A percentile compares a stretch with the other conserved stretches of the same genome.
These are phyloP conservation scores for Lutjanus campechanus DNA, from an alignment of 2,797 vertebrate genomes.

Conservation along the genomic window DNA sequence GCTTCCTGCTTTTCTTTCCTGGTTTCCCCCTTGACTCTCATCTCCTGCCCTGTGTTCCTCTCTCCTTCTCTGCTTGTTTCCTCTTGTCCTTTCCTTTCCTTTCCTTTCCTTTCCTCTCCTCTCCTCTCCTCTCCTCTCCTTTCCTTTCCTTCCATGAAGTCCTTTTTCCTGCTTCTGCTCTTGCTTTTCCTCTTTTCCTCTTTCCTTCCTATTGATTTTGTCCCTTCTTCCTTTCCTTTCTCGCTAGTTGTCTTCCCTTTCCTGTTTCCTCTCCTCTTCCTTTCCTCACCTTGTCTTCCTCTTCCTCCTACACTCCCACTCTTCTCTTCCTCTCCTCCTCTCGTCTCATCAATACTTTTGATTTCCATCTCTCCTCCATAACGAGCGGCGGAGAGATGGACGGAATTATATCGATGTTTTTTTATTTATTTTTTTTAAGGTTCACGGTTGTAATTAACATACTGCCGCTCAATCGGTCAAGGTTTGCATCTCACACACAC, in stretches of 20 bases:
- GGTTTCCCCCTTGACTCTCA: too few relatives aligned
- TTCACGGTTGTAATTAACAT: slow-evolving; percentile 74
- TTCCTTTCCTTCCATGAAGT: too few relatives aligned
- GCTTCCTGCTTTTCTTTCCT: too few relatives aligned
- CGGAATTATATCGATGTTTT: slow-evolving; percentile 67
- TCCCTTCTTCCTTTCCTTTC: neutral
- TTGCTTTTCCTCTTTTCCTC: neutral
- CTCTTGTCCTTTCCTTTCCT: neutral
- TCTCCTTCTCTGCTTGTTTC: neutral
- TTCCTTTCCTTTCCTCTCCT: neutral
- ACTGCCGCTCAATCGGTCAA: slow-evolving; percentile 61
- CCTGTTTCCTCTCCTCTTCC: neutral
- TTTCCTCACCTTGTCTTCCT: neutral
- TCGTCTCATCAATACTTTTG: slow-evolving; percentile 79
- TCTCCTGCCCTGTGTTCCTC: too few relatives aligned
- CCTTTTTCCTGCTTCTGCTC: too few relatives aligned
- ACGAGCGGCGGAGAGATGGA: slow-evolving; percentile 65
- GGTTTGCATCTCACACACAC: slow-evolving; percentile 39
- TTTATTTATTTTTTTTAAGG: slow-evolving; percentile 60
- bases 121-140: too few relatives aligned
- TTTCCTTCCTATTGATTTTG: neutral
- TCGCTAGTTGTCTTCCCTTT: neutral
- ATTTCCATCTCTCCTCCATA: slow-evolving; percentile 72
- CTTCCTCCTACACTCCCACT: neutral
- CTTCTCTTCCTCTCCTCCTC: slow-evolving; percentile 1